Base-by-base conservation (phyloP, 2,888 invertebrate genomes). In the Dryomyza anilis region DNA sequence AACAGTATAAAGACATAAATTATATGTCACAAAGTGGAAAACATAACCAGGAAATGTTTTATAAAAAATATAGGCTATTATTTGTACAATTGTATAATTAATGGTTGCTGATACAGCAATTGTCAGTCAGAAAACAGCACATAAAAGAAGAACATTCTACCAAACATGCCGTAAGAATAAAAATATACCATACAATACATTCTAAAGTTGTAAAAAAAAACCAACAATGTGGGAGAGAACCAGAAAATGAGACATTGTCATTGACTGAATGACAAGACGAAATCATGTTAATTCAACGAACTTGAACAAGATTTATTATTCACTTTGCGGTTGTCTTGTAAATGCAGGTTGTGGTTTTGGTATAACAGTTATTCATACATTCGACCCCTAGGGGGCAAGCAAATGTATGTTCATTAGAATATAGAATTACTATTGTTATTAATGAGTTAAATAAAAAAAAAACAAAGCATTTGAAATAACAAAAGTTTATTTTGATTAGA, bases 251-350 rank as follows among this genome's bases (percentile, higher is more conserved):
- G 7, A 33, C 76, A 76, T 53, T 57, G 57, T 57, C 64, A 61
- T 56, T 69, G 65, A 64, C 53, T 60, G 61, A 63, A 74, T 73
- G 72, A 72, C 73, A 72, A 71, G 72, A 69, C 67, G 70, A 77
- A 79, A 77, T 79, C 79, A 77, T 79, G 77, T 79, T 75, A 71
- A 73, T 64, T 69, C 78, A 77, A 78, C 78, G 74, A 75, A 69
- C 69, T 72, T 77, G 77, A 78, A 78, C 64, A 64, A 19, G n/a
- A 29, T 33, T 55, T 23, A 23, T 27, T 29, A 14, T 27, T 14
- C 16, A 23, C 2, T 25, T 58, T 57, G 19, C 25, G 30, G 48
- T 36, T 55, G 39, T 36, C 36, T 3, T 52, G 23, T 10, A 12
- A 21, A 29, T 33, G 30, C 7, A n/a, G 7, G 23, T 45, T 39